Base-by-base conservation (phyloP, 1,140 invertebrate species). In the Eumeta japonica region DNA sequence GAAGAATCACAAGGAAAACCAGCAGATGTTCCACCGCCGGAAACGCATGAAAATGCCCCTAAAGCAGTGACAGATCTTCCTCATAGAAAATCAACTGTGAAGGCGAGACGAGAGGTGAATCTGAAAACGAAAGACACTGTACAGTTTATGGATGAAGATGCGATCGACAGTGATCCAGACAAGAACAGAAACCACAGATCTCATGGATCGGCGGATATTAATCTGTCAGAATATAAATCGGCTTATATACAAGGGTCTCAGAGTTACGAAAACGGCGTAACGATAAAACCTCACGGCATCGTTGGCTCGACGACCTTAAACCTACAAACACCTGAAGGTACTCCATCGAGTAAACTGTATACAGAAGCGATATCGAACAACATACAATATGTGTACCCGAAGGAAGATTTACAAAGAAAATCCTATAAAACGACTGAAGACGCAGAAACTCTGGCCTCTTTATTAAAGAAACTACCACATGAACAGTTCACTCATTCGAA, bases 161-260 rank as follows among this genome's bases (percentile, higher is more conserved):
- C 20, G 5, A 24, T 24, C n/a, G n/a, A n/a, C 5, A 24, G n/a
- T 24, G n/a, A 24, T 5, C 20, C 51, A 10, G 50, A 58, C 20
- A 62, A 53, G 30, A 62, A 37, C 15, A 62, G 70, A 52, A 71
- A 58, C 28, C 65, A 72, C 34, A 68, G 70, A 52, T 74, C 70
- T 1, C 52, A 62, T 10, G 65, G 65, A 3, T 66, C 70, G 3
- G 28, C 13, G 5, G 5, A 24, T 7, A n/a, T n/a, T n/a, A n/a
- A n/a, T n/a, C 20, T 24, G n/a, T 7, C 5, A 7, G n/a, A 24
- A 24, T 24, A 24, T n/a, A n/a, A n/a, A n/a, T n/a, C n/a, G n/a
- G n/a, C n/a, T n/a, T n/a, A n/a, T n/a, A n/a, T n/a, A n/a, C 20
- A 24, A 28, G 50, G 18, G 18, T 44, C 61, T 7, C 5, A n/a